These are phyloP conservation scores for Thaleichthys pacificus DNA, from an alignment of 2,797 vertebrate genomes.

Conservation along the genomic window DNA sequence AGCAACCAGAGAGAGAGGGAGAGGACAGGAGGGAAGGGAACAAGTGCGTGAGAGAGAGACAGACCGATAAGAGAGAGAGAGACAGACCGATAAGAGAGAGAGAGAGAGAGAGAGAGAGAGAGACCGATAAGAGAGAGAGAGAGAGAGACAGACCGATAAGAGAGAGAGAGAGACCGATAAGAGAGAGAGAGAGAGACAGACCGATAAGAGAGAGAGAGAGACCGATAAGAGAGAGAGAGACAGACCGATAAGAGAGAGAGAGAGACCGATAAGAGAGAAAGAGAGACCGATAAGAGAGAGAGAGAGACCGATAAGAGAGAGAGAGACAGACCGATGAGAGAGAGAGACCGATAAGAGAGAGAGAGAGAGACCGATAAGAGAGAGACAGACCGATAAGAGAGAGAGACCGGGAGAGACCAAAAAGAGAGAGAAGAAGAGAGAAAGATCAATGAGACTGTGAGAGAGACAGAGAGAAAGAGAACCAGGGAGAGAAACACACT, in stretches of 20 bases:
- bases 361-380: slow-evolving; percentile 7
- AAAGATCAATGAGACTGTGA: not conserved
- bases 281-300: slow-evolving; percentile 6
- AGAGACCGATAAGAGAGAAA: slow-evolving; percentile 1
- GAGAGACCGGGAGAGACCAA: slow-evolving; percentile 5
- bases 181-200: not conserved
- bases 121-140: no score
- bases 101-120: not conserved
- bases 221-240: not conserved
- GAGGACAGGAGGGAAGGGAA: slow-evolving; percentile 2
- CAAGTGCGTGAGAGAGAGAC: slow-evolving; percentile 3
- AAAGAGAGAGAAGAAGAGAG: not conserved
- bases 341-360: not conserved
- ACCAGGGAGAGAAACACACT: not conserved
- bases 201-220: not conserved
- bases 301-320: not conserved
- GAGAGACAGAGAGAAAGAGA: not conserved
- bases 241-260: slow-evolving; percentile 6
- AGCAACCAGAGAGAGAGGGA: slow-evolving; percentile 2
- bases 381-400: slow-evolving; percentile 9
- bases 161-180: slow-evolving; percentile 7
- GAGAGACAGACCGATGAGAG: not conserved
- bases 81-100: slow-evolving; percentile 7
- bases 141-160: not conserved
- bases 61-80: not conserved